phyloP scores from a whole-genome alignment of 2,797 vertebrate species.

The Oceanodroma leucorhoa region DNA sequence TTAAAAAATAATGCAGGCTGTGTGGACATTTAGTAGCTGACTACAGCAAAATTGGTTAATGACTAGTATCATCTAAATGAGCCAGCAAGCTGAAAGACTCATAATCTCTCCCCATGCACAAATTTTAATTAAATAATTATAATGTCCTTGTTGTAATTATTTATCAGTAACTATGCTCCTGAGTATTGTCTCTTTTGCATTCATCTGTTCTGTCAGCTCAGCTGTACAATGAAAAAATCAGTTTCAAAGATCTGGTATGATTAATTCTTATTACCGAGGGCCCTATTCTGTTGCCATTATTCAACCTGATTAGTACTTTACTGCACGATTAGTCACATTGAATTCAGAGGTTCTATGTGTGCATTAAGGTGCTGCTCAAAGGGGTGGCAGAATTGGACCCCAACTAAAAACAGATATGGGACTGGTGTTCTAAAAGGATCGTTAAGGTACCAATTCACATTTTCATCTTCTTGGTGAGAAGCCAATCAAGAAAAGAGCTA shows the following conservation, averaged over 20 bases:
- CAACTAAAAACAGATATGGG: neutral
- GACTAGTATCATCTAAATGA: slow-evolving; percentile 78
- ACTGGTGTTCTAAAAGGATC: neutral
- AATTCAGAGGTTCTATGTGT: neutral
- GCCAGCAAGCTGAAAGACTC: slow-evolving; percentile 72
- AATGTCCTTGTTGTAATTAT: slow-evolving; percentile 78
- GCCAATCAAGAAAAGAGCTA: neutral
- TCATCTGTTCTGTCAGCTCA: slow-evolving; percentile 70
- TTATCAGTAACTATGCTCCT: slow-evolving; percentile 79
- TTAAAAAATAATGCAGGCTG: slow-evolving; percentile 62
- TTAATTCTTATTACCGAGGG: slow-evolving; percentile 61
- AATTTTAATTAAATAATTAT: slow-evolving; percentile 82
- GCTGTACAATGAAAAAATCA: slow-evolving; percentile 57
- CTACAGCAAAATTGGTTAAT: slow-evolving; percentile 77
- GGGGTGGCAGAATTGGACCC: neutral
- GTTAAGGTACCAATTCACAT: neutral
- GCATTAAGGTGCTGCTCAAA: neutral
- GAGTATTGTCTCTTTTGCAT: slow-evolving; percentile 72
- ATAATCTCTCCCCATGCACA: slow-evolving; percentile 77
- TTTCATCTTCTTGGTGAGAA: neutral
- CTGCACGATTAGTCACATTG: slow-evolving; percentile 6
- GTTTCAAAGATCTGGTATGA: slow-evolving; percentile 54
- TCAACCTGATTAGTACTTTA: slow-evolving; percentile 46
- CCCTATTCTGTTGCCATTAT: slow-evolving; percentile 49
- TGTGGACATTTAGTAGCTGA: slow-evolving; percentile 71